Evolutionary conservation across 2,113 vertebrate genomes (phyloP), one percentile per base, ranked within the genome.

Genomic region (Antechinus stuartii): DNA sequence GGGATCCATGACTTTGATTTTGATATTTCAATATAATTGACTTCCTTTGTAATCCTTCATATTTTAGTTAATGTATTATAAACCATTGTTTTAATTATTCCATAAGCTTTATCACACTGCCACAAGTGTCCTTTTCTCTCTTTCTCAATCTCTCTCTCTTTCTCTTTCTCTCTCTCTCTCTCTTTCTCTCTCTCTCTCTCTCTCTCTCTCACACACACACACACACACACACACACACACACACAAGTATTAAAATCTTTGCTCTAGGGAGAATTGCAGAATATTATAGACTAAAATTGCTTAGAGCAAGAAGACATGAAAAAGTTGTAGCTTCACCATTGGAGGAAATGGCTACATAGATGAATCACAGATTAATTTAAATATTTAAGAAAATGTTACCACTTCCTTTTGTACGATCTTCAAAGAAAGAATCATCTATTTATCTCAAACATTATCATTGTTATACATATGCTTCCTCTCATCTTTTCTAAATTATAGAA

Each of bases 391-490:
- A 84, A 84, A 19, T 42, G 7, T 42, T 84, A 84, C 91, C 57
- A 50, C 46, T 92, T 91, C 94, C 84, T 90, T 57, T n/a, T 91
- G 53, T 89, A 95, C 91, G 68, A 92, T 14, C 54, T 24, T 94
- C 93, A 57, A 94, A 91, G 23, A 55, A 55, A 55, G n/a, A 84
- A 84, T 42, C 16, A 84, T 16, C 14, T 76, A 76, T n/a, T 76
- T 76, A 22, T 76, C n/a, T 49, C 30, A 52, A 49, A 68, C 76
- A 53, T 91, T 95, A 89, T 30, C 16, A 52, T 22, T 93, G 19
- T 35, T 24, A 90, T 1, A 26, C 16, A 42, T 61, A 35, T 3
- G 42, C 12, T 91, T 91, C 93, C 56, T 89, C 49, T 92, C 12
- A 27, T 56, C 42, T 57, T 95, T 95, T 93, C 26, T 19, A 61